Conservation (phyloP, 2,113 vertebrate species). For the Mesembrinibis cayennensis region DNA sequence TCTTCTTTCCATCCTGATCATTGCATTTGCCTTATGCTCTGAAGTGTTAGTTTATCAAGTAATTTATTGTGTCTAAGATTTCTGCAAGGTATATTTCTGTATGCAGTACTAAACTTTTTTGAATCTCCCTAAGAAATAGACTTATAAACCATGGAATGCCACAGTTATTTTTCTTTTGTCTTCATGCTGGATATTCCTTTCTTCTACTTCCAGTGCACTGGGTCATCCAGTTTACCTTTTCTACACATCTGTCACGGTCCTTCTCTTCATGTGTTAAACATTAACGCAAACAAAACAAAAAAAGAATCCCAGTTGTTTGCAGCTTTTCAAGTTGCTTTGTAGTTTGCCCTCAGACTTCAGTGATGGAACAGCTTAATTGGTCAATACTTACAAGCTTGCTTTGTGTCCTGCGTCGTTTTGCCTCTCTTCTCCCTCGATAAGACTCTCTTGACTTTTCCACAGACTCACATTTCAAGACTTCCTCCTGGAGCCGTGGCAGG, state of each 20-base stretch:
- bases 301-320: not conserved
- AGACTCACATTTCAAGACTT: slow-evolving; percentile 99
- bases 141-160: not conserved
- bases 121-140: not conserved
- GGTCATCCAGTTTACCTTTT: not conserved
- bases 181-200: not conserved
- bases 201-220: not conserved
- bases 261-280: not conserved
- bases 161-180: not conserved
- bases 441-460: slow-evolving; percentile 50
- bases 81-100: not conserved
- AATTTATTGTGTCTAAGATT: not conserved
- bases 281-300: not conserved
- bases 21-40: not conserved
- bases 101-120: not conserved
- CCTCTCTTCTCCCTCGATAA: not conserved
- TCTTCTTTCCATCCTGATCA: not conserved
- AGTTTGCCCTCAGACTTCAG: not conserved
- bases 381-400: not conserved
- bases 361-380: not conserved
- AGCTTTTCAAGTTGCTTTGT: slow-evolving; percentile 10
- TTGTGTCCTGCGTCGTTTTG: not conserved
- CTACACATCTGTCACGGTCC: not conserved
- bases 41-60: not conserved
- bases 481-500: slow-evolving; percentile 94